These are phyloP conservation scores for Drosophila pegasa DNA, from an alignment of 2,888 invertebrate genomes.

Conservation along the genomic window DNA sequence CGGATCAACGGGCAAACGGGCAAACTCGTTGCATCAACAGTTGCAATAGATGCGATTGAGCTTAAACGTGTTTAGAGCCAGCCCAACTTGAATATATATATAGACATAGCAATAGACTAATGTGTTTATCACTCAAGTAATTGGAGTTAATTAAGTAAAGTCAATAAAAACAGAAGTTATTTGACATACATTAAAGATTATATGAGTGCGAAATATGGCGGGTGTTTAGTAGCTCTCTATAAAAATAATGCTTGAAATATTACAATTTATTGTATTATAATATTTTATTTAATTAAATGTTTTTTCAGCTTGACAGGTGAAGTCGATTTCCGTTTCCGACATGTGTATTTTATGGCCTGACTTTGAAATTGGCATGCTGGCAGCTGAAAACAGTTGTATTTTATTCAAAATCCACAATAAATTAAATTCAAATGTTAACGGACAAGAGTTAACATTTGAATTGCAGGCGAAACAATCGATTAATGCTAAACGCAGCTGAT, in stretches of 20 bases:
- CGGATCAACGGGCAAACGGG: slow-evolving; percentile 3
- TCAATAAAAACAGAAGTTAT: background rate
- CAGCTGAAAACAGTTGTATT: background rate
- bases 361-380: slow-evolving; percentile 1
- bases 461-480: slow-evolving; percentile 12
- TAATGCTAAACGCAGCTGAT: background rate
- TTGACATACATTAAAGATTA: background rate
- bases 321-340: slow-evolving; percentile 20
- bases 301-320: background rate
- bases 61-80: slow-evolving; percentile 45
- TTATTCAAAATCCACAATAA: too few species aligned
- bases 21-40: slow-evolving; percentile 40
- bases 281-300: background rate
- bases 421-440: too few species aligned
- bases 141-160: background rate
- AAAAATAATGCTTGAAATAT: background rate
- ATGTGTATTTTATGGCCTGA: background rate
- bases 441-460: slow-evolving; percentile 17
- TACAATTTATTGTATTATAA: background rate
- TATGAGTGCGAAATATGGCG: slow-evolving; percentile 10
- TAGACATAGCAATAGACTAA: slow-evolving; percentile 3
- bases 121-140: slow-evolving; percentile 6
- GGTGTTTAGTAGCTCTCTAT: background rate
- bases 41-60: slow-evolving; percentile 41
- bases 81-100: background rate